Conservation (phyloP, 2,888 invertebrate genomes). For the Thecocarcelia acutangulata region DNA sequence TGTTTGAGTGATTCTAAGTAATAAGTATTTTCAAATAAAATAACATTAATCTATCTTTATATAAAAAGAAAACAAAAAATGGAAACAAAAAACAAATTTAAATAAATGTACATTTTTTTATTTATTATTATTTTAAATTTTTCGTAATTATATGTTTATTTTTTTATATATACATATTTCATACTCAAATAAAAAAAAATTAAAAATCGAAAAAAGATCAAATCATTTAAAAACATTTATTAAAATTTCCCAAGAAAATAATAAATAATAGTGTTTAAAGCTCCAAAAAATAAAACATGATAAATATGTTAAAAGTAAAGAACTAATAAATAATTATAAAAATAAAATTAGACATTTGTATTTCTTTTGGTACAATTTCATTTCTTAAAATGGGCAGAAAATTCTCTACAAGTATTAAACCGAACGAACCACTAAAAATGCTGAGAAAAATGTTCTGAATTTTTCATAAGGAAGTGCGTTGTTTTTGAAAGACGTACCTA, state of each 20-base stretch:
- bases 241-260: conserved; percentile 36
- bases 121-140: conserved; percentile 53
- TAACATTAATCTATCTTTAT: conserved; percentile 53
- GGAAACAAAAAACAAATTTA: conserved; percentile 44
- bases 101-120: conserved; percentile 59
- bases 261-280: conserved; percentile 43
- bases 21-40: conserved; percentile 67
- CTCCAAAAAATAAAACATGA: conserved; percentile 29
- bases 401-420: too few species aligned
- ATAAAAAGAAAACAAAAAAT: conserved; percentile 35
- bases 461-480: too few species aligned
- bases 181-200: conserved; percentile 43
- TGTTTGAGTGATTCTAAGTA: conserved; percentile 68
- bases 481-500: too few species aligned
- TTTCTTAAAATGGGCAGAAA: too few species aligned
- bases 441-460: too few species aligned
- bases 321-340: conserved; percentile 48
- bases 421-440: too few species aligned
- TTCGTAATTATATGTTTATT: conserved; percentile 51
- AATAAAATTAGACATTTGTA: neutral
- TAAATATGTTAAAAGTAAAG: conserved; percentile 46
- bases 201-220: conserved; percentile 40
- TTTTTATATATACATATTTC: conserved; percentile 49
- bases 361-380: neutral
- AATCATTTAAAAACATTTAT: conserved; percentile 32